phyloP scores from a whole-genome alignment of 2,797 vertebrate genomes.

The Acanthiza pusilla region DNA sequence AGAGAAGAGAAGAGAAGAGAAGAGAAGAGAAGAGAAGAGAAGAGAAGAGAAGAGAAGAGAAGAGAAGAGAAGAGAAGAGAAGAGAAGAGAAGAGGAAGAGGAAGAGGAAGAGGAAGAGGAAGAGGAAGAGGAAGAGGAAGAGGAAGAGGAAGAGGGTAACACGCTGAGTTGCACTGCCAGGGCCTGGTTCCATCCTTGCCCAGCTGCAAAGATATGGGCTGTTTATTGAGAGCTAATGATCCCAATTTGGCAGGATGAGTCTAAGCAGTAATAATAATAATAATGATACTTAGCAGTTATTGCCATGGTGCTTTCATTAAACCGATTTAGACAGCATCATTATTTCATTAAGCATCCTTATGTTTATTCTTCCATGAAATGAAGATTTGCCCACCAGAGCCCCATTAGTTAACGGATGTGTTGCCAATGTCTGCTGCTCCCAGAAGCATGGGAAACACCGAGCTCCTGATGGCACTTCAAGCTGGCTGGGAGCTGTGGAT shows the following conservation, averaged over 20 bases:
- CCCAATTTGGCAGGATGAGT: neutral
- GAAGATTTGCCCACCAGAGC: neutral
- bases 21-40: neutral
- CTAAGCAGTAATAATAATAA: neutral
- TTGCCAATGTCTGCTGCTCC: neutral
- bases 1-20: neutral
- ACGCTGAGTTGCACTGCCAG: neutral
- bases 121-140: too few relatives aligned
- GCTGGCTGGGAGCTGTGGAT: neutral
- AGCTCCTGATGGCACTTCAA: neutral
- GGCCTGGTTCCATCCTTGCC: neutral
- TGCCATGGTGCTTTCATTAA: constrained; percentile 27
- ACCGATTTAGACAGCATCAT: neutral
- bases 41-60: neutral
- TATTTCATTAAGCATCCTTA: constrained; percentile 27
- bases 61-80: too few relatives aligned
- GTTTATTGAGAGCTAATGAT: neutral
- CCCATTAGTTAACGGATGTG: neutral
- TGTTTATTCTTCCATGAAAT: constrained; percentile 9
- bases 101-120: too few relatives aligned
- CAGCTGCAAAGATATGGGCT: neutral
- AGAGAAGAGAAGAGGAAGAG: fast-evolving
- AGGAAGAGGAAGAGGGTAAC: neutral
- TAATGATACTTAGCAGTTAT: neutral
- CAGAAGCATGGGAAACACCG: neutral